phyloP scores from a whole-genome alignment of 2,113 vertebrate species.

The Mesembrinibis cayennensis region DNA sequence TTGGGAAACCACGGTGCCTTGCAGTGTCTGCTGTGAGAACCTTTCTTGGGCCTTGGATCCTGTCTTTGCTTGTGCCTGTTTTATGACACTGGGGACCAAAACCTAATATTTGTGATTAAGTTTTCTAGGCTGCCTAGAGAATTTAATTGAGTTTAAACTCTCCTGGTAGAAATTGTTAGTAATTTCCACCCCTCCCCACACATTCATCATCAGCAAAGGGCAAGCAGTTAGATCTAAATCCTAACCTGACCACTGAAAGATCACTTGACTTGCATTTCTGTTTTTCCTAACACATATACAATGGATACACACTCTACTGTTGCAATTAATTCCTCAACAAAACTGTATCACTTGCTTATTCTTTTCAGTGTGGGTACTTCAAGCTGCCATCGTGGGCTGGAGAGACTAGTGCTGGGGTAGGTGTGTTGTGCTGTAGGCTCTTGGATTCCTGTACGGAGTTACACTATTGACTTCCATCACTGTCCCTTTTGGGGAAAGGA shows the following conservation, averaged over 20 bases:
- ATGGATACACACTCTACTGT: neutral
- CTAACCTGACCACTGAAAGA: neutral
- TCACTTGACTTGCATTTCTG: neutral
- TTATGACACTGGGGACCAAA: neutral
- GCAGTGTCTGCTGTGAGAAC: neutral
- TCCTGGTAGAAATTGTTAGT: neutral
- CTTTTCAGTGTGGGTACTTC: neutral
- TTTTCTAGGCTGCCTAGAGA: neutral
- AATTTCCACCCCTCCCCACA: neutral
- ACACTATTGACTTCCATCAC: neutral
- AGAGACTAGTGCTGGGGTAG: neutral
- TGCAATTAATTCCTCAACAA: neutral
- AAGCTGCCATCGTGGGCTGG: neutral
- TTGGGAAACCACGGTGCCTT: neutral
- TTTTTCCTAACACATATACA: neutral
- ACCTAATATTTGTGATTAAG: neutral
- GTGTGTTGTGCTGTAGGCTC: neutral
- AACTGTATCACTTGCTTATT: neutral
- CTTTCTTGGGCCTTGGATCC: neutral
- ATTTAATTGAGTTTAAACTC: neutral
- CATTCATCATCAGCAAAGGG: neutral
- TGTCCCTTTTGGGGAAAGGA: neutral
- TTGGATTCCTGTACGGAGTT: neutral
- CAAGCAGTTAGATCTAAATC: neutral
- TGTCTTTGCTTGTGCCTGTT: neutral